Evolutionary conservation across 2,888 invertebrate species (phyloP).

Genomic region (Rhagophthalmus giganteus): DNA sequence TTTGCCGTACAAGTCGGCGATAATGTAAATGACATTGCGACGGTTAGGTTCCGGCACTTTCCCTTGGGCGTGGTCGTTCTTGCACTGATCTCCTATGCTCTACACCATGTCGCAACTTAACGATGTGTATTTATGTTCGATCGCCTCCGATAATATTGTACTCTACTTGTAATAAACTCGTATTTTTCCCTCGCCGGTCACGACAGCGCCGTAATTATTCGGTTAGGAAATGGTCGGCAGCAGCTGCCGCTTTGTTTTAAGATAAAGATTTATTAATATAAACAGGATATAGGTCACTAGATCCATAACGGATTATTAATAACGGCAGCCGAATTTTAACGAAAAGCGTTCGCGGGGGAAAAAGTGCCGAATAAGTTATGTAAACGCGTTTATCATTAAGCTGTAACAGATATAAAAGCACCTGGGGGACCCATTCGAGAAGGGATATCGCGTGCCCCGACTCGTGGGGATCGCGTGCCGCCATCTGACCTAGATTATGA

Average conservation of each 20-base stretch:
- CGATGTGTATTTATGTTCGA: constrained; percentile 37
- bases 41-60: constrained; percentile 38
- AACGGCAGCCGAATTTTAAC: not conserved
- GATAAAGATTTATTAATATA: constrained; percentile 22
- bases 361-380: constrained; percentile 12
- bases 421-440: constrained; percentile 32
- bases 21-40: constrained; percentile 39
- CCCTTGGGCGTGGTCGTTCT: constrained; percentile 37
- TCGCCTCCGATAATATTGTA: constrained; percentile 37
- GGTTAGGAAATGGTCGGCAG: constrained; percentile 30
- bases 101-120: constrained; percentile 32
- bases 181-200: constrained; percentile 33
- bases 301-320: constrained; percentile 10
- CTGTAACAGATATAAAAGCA: constrained; percentile 21
- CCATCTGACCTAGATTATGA: constrained; percentile 52
- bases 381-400: constrained; percentile 24
- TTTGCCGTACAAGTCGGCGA: constrained; percentile 24
- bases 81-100: constrained; percentile 25
- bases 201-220: constrained; percentile 35
- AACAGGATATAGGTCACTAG: constrained; percentile 21
- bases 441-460: constrained; percentile 40
- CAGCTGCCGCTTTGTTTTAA: constrained; percentile 24
- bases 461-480: constrained; percentile 53
- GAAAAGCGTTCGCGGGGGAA: constrained; percentile 2
- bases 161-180: constrained; percentile 36